These are phyloP conservation scores for Lepisosteus osseus DNA, from an alignment of 2,113 vertebrate species.

Conservation along the genomic window DNA sequence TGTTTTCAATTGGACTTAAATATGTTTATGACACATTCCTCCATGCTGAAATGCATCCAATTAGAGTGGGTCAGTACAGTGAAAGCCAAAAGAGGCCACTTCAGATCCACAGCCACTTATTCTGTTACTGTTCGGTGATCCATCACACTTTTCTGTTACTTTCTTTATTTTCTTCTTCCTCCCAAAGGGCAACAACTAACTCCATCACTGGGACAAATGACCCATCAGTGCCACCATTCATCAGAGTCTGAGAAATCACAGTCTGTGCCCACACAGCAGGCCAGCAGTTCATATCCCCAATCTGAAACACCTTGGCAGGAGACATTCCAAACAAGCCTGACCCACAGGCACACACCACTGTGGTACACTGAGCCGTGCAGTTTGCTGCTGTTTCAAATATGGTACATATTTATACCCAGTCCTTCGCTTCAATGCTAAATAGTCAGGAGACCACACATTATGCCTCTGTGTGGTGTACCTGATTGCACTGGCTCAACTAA, in stretches of 20 bases:
- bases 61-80: constrained; percentile 32
- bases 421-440: too few species aligned
- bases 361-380: too few species aligned
- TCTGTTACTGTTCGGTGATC: constrained; percentile 57
- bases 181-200: constrained; percentile 57
- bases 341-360: neutral
- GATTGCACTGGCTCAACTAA: too few species aligned
- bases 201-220: constrained; percentile 58
- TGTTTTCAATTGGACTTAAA: neutral
- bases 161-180: constrained; percentile 47
- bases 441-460: neutral
- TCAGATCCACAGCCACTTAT: constrained; percentile 38
- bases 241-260: constrained; percentile 37
- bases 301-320: neutral
- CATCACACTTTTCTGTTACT: constrained; percentile 51
- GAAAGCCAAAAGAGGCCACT: neutral
- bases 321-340: too few species aligned
- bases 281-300: constrained; percentile 6
- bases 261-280: constrained; percentile 8
- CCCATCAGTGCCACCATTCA: constrained; percentile 39
- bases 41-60: constrained; percentile 35
- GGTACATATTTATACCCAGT: too few species aligned
- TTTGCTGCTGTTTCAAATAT: too few species aligned
- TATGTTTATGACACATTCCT: constrained; percentile 8
- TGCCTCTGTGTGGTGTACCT: too few species aligned